Conservation (phyloP, 2,888 invertebrate species). For the Plebejus anna region DNA sequence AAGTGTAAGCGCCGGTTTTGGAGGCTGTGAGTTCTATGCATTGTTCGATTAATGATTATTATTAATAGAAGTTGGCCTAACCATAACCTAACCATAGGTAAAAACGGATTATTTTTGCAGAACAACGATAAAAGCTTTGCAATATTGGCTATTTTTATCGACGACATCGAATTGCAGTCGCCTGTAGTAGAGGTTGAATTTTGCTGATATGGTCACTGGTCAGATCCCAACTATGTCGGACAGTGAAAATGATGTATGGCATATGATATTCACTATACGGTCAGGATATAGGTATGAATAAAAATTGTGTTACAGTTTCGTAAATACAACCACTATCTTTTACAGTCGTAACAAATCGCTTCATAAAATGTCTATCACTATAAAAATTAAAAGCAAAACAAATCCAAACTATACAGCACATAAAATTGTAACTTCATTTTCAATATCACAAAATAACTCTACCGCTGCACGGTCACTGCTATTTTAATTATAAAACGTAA, state of each 20-base stretch:
- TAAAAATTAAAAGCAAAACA: not conserved
- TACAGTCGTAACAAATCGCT: not conserved
- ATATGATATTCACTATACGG: slow-evolving; percentile 6
- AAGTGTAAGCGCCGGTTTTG: too few relatives aligned
- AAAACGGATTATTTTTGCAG: too few relatives aligned
- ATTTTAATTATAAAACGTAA: slow-evolving; percentile 14
- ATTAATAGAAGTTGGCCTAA: too few relatives aligned
- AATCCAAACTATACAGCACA: not conserved
- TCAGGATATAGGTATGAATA: not conserved
- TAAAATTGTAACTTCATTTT: not conserved
- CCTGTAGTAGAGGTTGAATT: slow-evolving; percentile 20
- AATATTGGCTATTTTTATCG: not conserved
- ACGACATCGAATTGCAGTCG: not conserved
- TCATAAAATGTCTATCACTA: not conserved
- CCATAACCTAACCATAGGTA: too few relatives aligned
- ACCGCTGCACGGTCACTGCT: not conserved
- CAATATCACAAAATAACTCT: not conserved
- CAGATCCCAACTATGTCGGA: slow-evolving; percentile 8
- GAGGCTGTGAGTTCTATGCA: too few relatives aligned
- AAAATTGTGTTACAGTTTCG: not conserved
- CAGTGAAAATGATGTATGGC: slow-evolving; percentile 6
- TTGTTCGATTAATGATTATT: too few relatives aligned
- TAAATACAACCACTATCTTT: not conserved
- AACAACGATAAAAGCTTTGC: not conserved
- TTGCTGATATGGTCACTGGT: slow-evolving; percentile 16